A percentile compares a stretch with the other conserved stretches of the same genome.
These are phyloP conservation scores for Leucozona laternaria DNA, from an alignment of 2,888 invertebrate genomes.

Conservation along the genomic window DNA sequence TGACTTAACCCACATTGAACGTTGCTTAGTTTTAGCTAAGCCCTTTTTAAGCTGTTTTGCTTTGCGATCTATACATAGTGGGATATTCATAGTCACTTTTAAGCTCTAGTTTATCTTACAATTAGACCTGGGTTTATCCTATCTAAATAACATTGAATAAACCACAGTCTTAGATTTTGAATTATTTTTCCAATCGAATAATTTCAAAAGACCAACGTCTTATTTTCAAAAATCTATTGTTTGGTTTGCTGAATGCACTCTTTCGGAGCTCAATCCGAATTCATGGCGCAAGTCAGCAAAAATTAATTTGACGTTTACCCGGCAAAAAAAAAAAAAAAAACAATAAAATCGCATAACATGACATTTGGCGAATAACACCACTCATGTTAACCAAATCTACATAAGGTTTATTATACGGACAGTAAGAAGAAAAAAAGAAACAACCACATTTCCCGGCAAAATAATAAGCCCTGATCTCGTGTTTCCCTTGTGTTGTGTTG, in stretches of 20 bases:
- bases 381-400: background rate
- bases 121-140: no score
- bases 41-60: no score
- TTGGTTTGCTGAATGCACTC: background rate
- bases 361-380: background rate
- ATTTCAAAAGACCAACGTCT: no score
- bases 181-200: no score
- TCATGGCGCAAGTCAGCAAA: background rate
- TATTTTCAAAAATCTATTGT: background rate
- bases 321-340: background rate
- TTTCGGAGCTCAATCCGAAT: constrained; percentile 10
- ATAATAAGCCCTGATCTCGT: constrained; percentile 6
- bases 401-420: background rate
- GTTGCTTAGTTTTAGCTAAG: no score
- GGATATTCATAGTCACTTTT: no score
- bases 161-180: no score
- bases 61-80: no score
- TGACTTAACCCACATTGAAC: no score
- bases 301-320: constrained; percentile 11
- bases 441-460: constrained; percentile 10
- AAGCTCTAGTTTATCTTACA: no score
- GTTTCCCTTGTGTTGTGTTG: background rate
- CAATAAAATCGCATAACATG: background rate
- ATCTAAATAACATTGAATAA: no score
- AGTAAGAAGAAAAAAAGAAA: background rate